Conservation (phyloP, 64 coral and sea anemone genomes). For the Actinia tenebrosa region DNA sequence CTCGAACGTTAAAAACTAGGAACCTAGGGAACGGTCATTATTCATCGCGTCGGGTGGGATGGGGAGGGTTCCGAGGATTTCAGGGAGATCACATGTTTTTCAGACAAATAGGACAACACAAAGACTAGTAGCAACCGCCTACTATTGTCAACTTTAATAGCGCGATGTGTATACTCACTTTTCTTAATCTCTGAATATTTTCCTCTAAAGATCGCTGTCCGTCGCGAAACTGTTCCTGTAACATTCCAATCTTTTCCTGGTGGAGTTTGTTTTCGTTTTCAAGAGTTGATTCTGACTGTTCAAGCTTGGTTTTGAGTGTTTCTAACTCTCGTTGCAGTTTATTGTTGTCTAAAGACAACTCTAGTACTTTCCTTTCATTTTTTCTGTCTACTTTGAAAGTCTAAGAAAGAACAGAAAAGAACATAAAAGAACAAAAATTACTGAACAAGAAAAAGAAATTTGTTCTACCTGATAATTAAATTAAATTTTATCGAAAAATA, state of each 20-base stretch:
- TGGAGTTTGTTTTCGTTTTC: constrained; percentile 55
- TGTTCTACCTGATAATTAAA: no score
- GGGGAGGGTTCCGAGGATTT: no score
- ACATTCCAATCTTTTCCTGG: constrained; percentile 48
- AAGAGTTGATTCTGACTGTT: constrained; percentile 43
- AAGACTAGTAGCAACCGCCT: no score
- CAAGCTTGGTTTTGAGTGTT: constrained; percentile 58
- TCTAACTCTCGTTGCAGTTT: constrained; percentile 70
- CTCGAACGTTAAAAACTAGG: neutral
- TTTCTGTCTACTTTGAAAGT: constrained; percentile 73
- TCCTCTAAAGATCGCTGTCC: constrained; percentile 66
- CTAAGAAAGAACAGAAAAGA: constrained; percentile 14
- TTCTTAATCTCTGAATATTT: constrained; percentile 56
- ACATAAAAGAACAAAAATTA: neutral
- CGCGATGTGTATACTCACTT: neutral
- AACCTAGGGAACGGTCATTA: no score
- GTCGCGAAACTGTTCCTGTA: constrained; percentile 75
- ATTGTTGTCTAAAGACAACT: constrained; percentile 72
- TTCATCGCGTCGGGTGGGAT: no score
- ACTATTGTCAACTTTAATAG: no score
- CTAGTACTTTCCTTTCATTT: constrained; percentile 80
- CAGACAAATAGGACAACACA: no score
- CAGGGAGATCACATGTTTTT: no score
- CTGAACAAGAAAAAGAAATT: no score
- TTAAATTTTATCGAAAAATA: no score